These are phyloP conservation scores for Aeoliscus strigatus DNA, from an alignment of 2,797 vertebrate genomes.

Conservation along the genomic window DNA sequence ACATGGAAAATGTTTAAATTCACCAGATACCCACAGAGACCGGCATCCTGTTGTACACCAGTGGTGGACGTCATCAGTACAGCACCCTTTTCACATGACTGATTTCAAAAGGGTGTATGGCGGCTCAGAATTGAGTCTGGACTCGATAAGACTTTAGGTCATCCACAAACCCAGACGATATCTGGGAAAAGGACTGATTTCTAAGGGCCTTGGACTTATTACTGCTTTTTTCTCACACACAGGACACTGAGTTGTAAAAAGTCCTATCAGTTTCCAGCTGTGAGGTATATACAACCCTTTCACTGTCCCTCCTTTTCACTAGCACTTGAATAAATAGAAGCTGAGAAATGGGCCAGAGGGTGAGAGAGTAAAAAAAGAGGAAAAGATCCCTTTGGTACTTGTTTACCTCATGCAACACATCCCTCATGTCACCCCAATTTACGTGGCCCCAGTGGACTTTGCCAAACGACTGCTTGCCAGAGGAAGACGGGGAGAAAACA, in stretches of 20 bases:
- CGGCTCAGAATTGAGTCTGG: slow-evolving; percentile 40
- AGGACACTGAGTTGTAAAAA: slow-evolving; percentile 58
- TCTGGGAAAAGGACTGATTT: slow-evolving; percentile 24
- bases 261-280: slow-evolving; percentile 72
- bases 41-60: slow-evolving; percentile 4
- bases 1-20: neutral
- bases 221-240: slow-evolving; percentile 59
- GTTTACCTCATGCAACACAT: slow-evolving; percentile 61
- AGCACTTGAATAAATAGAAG: slow-evolving; percentile 65
- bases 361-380: slow-evolving; percentile 28
- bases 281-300: slow-evolving; percentile 67
- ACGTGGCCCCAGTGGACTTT: slow-evolving; percentile 30
- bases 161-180: slow-evolving; percentile 29
- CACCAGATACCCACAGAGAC: neutral
- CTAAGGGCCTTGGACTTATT: slow-evolving; percentile 37
- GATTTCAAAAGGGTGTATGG: slow-evolving; percentile 20
- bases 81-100: slow-evolving; percentile 16
- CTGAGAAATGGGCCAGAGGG: slow-evolving; percentile 55
- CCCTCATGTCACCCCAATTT: slow-evolving; percentile 55
- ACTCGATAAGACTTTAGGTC: slow-evolving; percentile 40
- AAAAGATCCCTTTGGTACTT: slow-evolving; percentile 46
- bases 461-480: slow-evolving; percentile 34
- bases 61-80: slow-evolving; percentile 12
- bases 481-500: too few species aligned
- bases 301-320: slow-evolving; percentile 56